Percentiles rank a stretch among this genome's conserved stretches.
These are phyloP conservation scores for Gymnarchus niloticus DNA, from an alignment of 2,113 vertebrate genomes.

Conservation along the genomic window DNA sequence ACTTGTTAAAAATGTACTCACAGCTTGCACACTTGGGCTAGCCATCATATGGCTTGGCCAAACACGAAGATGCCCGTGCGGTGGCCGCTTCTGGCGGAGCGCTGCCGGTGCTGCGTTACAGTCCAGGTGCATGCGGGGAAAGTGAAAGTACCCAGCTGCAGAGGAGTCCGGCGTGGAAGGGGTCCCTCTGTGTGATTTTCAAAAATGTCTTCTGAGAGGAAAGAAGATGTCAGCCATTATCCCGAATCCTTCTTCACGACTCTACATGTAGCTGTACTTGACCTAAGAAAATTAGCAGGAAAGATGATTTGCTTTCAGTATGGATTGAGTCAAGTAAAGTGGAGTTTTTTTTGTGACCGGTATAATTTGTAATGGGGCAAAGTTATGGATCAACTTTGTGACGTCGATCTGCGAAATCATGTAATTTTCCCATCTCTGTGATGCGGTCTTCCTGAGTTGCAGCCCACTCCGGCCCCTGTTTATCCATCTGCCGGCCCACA, in stretches of 20 bases:
- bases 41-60: slow-evolving; percentile 11
- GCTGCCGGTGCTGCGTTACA: neutral
- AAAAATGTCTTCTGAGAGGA: no score
- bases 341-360: slow-evolving; percentile 22
- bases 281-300: neutral
- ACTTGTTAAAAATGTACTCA: slow-evolving; percentile 52
- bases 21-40: slow-evolving; percentile 41
- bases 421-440: slow-evolving; percentile 14
- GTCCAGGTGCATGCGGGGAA: neutral
- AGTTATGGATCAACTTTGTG: slow-evolving; percentile 75
- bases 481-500: slow-evolving; percentile 37
- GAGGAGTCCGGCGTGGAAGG: neutral
- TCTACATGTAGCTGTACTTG: neutral
- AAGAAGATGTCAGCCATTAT: no score
- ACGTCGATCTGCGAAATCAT: slow-evolving; percentile 31
- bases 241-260: no score
- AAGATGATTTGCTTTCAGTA: slow-evolving; percentile 11
- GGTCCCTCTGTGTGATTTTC: neutral
- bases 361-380: slow-evolving; percentile 17
- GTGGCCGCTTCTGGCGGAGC: neutral
- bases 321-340: slow-evolving; percentile 24
- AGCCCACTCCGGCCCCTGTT: slow-evolving; percentile 21
- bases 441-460: neutral
- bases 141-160: neutral
- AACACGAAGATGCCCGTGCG: neutral